These are phyloP conservation scores for Erythrocebus patas DNA, from an alignment of 2,113 vertebrate genomes.

Conservation along the genomic window DNA sequence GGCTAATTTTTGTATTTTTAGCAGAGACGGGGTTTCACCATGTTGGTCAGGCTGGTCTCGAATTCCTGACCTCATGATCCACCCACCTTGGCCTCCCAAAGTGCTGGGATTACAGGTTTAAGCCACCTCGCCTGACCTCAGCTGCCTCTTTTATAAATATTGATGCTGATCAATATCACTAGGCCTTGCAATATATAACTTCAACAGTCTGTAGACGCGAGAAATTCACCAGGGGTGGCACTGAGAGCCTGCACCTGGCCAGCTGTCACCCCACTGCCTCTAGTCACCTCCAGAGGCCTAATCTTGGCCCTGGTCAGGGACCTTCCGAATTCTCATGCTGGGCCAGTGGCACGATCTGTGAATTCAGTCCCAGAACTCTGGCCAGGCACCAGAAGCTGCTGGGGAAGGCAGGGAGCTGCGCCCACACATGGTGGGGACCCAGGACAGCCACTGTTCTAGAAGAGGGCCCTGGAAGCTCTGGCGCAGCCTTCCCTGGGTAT, in stretches of 20 bases:
- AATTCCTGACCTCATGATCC: no score
- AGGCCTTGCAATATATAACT: background rate
- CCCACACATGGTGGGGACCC: accelerated
- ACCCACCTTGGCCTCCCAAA: no score
- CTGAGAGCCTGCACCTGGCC: background rate
- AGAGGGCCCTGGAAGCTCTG: accelerated
- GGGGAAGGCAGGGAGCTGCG: background rate
- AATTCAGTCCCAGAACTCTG: background rate
- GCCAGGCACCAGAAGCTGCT: background rate
- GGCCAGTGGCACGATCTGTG: background rate
- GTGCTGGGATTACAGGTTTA: no score
- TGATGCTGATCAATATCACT: background rate
- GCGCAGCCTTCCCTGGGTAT: accelerated
- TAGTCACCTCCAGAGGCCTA: background rate
- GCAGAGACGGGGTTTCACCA: no score
- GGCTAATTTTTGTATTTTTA: no score
- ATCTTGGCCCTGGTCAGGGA: background rate
- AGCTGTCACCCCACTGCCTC: background rate
- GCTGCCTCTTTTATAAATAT: background rate
- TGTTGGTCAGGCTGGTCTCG: no score
- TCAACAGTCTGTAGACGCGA: background rate
- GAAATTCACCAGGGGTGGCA: background rate
- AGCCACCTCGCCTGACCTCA: background rate
- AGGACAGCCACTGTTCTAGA: accelerated
- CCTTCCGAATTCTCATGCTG: background rate